Evolutionary conservation across 1,140 invertebrate genomes (phyloP), one percentile per base, ranked within the genome.

Genomic region (Drosophila kikkawai): DNA sequence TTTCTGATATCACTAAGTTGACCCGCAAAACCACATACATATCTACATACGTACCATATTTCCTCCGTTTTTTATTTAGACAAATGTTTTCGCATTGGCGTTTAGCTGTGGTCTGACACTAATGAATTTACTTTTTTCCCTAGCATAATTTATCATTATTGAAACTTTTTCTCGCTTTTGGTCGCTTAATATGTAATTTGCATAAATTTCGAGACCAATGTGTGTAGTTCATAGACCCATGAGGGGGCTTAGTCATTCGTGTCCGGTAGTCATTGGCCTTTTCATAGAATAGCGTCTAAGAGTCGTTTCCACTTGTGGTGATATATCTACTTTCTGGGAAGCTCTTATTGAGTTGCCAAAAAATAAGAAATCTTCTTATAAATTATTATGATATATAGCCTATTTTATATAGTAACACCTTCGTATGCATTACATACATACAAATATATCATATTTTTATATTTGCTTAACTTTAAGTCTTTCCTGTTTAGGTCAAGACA

Each of bases 121-220:
- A 78, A 87, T 87, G 71, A 80, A 77, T 70, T 77, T 42, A 47
- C 17, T 66, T 53, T 56, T 69, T 79, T 69, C 56, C 53, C 34
- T 37, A n/a, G 42, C 57, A 65, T 73, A 63, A 79, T 73, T 79
- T 57, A 63, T 78, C 57, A 47, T 80, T 39, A 34, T 66, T 39
- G 5, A 45, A 36, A 56, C 7, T 50, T 45, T 68, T 44, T 45
- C 37, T 37, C 34, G 58, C 47, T 48, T 45, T 58, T 37, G 32
- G 47, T 7, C 9, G 12, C 32, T 45, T 65, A 47, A 39, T 26
- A 39, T 59, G 34, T 37, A 61, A 71, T 73, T 73, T 63, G 48
- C 68, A 74, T 75, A 75, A 75, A 60, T 50, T 75, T 26, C 15
- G 29, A 50, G 13, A 36, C 44, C 39, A 42, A 15, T 19, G 26